Percentiles rank a stretch among this genome's conserved stretches.
phyloP scores from a whole-genome alignment of 1,140 invertebrate genomes.

The Drosophila simulans region DNA sequence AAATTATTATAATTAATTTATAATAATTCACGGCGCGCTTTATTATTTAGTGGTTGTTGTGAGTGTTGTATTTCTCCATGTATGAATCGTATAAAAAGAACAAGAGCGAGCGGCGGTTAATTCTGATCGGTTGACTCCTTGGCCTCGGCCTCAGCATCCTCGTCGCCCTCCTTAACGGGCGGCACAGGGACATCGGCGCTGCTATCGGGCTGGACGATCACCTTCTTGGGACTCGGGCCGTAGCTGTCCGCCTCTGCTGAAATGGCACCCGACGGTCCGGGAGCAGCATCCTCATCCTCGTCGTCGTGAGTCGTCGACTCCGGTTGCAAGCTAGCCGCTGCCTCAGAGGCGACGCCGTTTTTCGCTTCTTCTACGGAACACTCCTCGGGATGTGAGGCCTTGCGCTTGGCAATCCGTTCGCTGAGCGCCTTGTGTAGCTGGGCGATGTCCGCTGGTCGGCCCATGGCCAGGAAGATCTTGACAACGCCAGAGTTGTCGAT shows the following conservation, averaged over 20 bases:
- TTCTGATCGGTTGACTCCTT: constrained; percentile 43
- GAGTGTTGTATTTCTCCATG: constrained; percentile 25
- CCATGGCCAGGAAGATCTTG: constrained; percentile 94
- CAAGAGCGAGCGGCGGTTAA: constrained; percentile 45
- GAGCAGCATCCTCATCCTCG: constrained; percentile 59
- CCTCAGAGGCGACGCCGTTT: constrained; percentile 60
- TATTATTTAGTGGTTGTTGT: constrained; percentile 54
- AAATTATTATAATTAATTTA: constrained; percentile 82
- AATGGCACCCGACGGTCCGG: constrained; percentile 14
- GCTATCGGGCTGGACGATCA: constrained; percentile 61
- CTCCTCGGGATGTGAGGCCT: constrained; percentile 75
- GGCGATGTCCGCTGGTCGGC: constrained; percentile 91
- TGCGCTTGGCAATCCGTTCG: constrained; percentile 87
- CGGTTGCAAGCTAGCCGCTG: constrained; percentile 51
- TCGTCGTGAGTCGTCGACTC: constrained; percentile 70
- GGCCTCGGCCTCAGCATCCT: constrained; percentile 61
- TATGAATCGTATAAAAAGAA: constrained; percentile 48
- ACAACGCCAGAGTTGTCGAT: constrained; percentile 93
- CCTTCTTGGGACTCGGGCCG: constrained; percentile 79
- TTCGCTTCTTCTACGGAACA: constrained; percentile 57
- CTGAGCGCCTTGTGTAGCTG: constrained; percentile 90
- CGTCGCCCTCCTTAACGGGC: constrained; percentile 17
- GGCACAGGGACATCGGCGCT: constrained; percentile 51
- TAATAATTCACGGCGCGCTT: constrained; percentile 70
- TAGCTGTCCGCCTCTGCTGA: constrained; percentile 66